Evolutionary conservation across 2,888 invertebrate genomes (phyloP), one percentile per base, ranked within the genome.

Genomic region (Megalurothrips usitatus): DNA sequence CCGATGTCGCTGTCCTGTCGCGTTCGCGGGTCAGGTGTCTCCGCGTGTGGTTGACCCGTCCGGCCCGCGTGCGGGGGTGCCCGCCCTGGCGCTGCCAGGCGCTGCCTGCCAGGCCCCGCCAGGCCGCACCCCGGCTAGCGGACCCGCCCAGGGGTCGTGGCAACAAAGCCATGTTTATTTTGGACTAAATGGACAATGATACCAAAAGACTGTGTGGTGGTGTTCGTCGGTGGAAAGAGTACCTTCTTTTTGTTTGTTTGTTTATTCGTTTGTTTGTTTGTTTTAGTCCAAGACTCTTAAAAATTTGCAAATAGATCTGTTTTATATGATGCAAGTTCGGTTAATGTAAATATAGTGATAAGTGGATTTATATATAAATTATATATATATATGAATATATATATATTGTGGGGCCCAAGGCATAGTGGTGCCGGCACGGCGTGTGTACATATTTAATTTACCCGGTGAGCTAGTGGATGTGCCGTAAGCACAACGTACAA

Each of bases 141-240:
- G 68, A 8, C 68, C 68, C 68, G 26, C 26, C n/a, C 68, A 26
- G 68, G 68, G 26, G 68, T 75, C 26, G 68, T 75, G 68, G 68
- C 68, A 26, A 8, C 11, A 75, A 26, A 75, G 68, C 68, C 68
- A 75, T 75, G 23, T 75, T 75, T 75, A 75, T 75, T 75, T 75
- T 75, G 68, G 68, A 75, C 68, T 75, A 8, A 75, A 75, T 26
- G 68, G 68, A 75, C 68, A 75, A 75, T 75, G 68, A 75, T 75
- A 75, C 68, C 68, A 75, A 75, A 75, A 75, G 68, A 75, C 68
- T 75, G 68, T 75, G 68, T 75, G 68, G 68, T 75, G 68, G 68
- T 75, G 68, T 75, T 75, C 68, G 68, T 75, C 68, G 68, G 68
- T 75, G 68, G 68, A 23, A 26, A 75, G 68, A 75, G 68, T 75